Conservation (phyloP, 2,113 vertebrate species). For the Notarius lentiginosus region DNA sequence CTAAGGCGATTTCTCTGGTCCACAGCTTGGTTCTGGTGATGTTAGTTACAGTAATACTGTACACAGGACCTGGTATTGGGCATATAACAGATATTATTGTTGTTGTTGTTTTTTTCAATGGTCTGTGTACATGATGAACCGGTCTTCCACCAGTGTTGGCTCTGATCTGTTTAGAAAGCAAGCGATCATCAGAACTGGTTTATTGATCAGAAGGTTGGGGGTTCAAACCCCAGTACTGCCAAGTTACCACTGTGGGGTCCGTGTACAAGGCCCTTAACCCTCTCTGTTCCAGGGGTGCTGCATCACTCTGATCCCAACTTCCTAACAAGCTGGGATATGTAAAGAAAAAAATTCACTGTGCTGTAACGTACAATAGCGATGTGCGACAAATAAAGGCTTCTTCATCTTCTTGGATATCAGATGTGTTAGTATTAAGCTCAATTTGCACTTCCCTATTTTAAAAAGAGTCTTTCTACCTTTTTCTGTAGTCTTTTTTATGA, state of each 20-base stretch:
- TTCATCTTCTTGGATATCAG: not conserved
- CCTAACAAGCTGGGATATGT: no score
- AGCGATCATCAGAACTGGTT: not conserved
- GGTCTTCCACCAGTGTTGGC: not conserved
- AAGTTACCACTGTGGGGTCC: no score
- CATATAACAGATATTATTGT: not conserved
- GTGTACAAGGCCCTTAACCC: no score
- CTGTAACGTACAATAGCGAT: no score
- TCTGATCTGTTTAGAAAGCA: not conserved
- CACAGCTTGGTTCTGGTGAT: not conserved
- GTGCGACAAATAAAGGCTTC: no score
- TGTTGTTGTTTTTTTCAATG: not conserved
- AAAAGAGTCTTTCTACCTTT: not conserved
- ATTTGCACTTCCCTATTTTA: not conserved
- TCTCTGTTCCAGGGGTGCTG: no score
- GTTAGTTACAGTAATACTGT: not conserved
- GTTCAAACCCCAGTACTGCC: no score
- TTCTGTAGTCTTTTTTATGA: not conserved
- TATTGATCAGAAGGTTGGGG: no score
- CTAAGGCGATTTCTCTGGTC: not conserved
- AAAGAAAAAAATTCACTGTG: not conserved
- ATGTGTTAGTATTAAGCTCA: not conserved
- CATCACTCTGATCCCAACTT: no score
- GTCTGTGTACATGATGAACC: not conserved
- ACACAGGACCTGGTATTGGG: not conserved